Conservation (phyloP, 35 echinoderm and acorn worm genomes). For the Heliocidaris tuberculata region DNA sequence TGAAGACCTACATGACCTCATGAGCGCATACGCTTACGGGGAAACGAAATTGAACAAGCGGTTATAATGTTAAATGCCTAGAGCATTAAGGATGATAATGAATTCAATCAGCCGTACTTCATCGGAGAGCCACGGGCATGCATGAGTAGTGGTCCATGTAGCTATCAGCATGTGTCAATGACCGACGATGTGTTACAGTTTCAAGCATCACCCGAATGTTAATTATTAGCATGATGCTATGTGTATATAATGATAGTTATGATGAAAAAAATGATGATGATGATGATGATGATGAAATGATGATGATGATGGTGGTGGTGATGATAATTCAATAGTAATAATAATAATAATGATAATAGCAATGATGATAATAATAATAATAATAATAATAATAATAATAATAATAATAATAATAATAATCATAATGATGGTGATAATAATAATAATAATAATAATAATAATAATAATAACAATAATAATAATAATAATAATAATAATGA, state of each 20-base stretch:
- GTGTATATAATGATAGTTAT: too few species aligned
- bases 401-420: too few species aligned
- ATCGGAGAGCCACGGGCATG: not conserved
- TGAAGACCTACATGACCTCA: not conserved
- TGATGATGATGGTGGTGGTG: too few species aligned
- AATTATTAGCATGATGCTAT: too few species aligned
- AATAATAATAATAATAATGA: too few species aligned
- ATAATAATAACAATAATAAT: too few species aligned
- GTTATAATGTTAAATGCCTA: not conserved
- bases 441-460: too few species aligned
- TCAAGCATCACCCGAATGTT: not conserved
- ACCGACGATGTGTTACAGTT: not conserved
- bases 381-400: too few species aligned
- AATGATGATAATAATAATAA: too few species aligned
- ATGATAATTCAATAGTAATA: not conserved
- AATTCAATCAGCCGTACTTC: not conserved
- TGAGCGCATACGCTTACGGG: not conserved
- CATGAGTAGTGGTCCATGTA: not conserved
- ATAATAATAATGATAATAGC: not conserved
- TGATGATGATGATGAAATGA: too few species aligned
- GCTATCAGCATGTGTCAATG: not conserved
- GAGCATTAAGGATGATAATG: not conserved
- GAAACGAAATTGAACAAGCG: not conserved
- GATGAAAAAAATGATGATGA: too few species aligned
- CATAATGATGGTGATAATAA: too few species aligned